Base-by-base conservation (phyloP, 2,113 vertebrate species). In the Fregetta grallaria region DNA sequence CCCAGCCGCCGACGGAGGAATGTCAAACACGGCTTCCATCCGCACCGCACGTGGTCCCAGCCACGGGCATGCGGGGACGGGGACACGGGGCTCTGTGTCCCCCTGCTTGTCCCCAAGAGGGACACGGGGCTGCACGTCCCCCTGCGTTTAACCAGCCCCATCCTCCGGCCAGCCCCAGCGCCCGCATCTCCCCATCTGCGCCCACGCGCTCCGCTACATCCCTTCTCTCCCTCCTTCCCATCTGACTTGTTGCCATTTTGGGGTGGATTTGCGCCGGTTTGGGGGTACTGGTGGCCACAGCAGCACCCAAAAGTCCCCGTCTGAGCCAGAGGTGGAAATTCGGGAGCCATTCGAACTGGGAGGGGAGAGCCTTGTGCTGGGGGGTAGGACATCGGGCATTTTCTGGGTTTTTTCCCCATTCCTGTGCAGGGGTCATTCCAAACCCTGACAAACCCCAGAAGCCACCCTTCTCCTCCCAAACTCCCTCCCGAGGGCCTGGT, bases 231-330 rank as follows among this genome's bases (percentile, higher is more conserved):
- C 23, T 6, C 18, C 13, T 34, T 47, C 29, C 16, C 25, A 7
- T 3, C 19, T 0, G 0, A 9, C n/a, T 40, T 6, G 13, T 29
- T n/a, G 66, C 19, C 6, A 3, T 19, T 72, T 63, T 20, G n/a
- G 30, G n/a, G 25, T 11, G 66, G 34, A 56, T 63, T 63, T 79
- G 58, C 1, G 2, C 25, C 3, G 0, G 4, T 49, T 42, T 80
- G 19, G 49, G 42, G 55, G 45, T 56, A 15, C 14, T 10, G 55
- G 62, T 36, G 25, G 26, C n/a, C 59, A 65, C 8, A 55, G 40
- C 14, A 40, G 52, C 36, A 29, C 23, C 13, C 53, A 36, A 3
- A 44, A 42, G 6, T 13, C 53, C 15, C 38, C 1, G 0, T 27
- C 22, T 55, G 55, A 70, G 22, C 55, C 36, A 50, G 84, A 36